A percentile compares a stretch with the other conserved stretches of the same genome.
phyloP scores from a whole-genome alignment of 2,113 vertebrate species.

The Sylvia atricapilla region DNA sequence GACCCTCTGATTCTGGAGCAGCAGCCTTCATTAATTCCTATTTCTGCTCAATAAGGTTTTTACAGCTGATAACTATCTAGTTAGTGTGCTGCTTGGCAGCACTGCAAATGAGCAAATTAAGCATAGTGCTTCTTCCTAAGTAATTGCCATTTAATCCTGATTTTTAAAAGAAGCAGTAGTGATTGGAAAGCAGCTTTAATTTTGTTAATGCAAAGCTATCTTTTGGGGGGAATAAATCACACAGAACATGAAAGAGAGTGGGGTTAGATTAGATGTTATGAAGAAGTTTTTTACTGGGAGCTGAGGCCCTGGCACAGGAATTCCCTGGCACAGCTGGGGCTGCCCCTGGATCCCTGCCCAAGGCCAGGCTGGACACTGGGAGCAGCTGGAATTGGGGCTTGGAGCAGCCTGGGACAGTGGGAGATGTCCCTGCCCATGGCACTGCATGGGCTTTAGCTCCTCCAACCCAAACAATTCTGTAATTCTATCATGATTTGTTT shows the following conservation, averaged over 20 bases:
- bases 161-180: not conserved
- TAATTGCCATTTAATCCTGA: not conserved
- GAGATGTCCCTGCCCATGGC: not conserved
- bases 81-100: not conserved
- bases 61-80: not conserved
- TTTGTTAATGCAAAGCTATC: not conserved
- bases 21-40: not conserved
- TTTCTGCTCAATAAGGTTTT: conserved; percentile 19
- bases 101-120: conserved; percentile 42
- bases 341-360: not conserved
- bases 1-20: not conserved
- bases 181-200: not conserved
- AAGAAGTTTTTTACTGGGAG: not conserved
- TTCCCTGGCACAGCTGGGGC: not conserved
- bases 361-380: not conserved
- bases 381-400: too few species aligned
- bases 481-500: not conserved
- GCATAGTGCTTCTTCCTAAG: not conserved
- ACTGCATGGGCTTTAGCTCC: not conserved
- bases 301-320: not conserved
- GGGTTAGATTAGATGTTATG: not conserved
- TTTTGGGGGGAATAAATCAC: not conserved
- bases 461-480: not conserved
- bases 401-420: not conserved
- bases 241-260: not conserved